These are phyloP conservation scores for Taeniopygia guttata DNA, from an alignment of 2,797 vertebrate species.

Conservation along the genomic window DNA sequence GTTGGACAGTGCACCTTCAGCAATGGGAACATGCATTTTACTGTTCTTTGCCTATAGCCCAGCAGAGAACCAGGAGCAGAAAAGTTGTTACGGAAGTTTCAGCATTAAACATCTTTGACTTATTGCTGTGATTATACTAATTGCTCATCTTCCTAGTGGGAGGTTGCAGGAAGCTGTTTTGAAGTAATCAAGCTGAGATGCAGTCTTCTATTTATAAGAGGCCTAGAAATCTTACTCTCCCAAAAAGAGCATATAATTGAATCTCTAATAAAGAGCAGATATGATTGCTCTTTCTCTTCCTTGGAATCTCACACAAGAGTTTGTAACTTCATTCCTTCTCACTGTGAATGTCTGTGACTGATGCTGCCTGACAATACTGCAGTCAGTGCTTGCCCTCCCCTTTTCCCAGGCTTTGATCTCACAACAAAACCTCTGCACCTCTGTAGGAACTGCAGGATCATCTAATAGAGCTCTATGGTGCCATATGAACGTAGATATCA, in stretches of 20 bases:
- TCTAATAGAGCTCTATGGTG: not conserved
- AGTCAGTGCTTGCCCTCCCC: not conserved
- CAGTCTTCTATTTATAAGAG: slow-evolving; percentile 77
- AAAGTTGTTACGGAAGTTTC: slow-evolving; percentile 65
- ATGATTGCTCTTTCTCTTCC: not conserved
- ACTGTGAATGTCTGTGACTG: not conserved
- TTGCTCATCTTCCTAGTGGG: slow-evolving; percentile 79
- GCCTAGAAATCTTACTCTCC: slow-evolving; percentile 66
- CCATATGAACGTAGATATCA: accelerated
- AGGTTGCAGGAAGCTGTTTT: slow-evolving; percentile 79
- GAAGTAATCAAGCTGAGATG: slow-evolving; percentile 80
- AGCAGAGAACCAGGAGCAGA: slow-evolving; percentile 54
- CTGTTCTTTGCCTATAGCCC: not conserved
- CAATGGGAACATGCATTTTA: not conserved
- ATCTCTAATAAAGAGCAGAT: slow-evolving; percentile 53
- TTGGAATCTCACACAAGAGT: not conserved
- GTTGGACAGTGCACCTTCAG: not conserved
- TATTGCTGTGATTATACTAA: slow-evolving; percentile 81
- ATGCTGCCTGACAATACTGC: not conserved
- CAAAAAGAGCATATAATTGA: slow-evolving; percentile 56
- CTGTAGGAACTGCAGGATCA: not conserved
- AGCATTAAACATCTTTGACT: slow-evolving; percentile 76
- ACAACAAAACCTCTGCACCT: not conserved
- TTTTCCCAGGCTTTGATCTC: not conserved
- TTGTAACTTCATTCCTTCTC: not conserved